Evolutionary conservation across 64 coral and sea anemone genomes (phyloP), one percentile per base, ranked within the genome.

Genomic region (Montipora capricornis): DNA sequence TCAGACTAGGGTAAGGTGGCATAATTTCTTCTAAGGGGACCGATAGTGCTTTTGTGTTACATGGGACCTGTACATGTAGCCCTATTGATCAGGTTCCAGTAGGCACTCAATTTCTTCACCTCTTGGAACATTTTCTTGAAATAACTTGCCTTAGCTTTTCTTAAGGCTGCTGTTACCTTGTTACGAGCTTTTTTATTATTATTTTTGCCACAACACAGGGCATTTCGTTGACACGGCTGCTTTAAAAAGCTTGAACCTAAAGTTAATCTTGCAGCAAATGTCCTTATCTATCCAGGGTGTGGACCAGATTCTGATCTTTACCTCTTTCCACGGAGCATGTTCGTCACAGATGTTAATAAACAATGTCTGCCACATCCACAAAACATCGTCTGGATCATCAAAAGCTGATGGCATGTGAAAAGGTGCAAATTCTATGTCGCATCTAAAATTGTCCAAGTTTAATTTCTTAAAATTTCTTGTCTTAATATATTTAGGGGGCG

Each of bases 231-330:
- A 5, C 37, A 80, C 59, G 62, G 88, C 88, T 16, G 24, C 57
- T 59, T 90, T 90, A 59, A 89, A 90, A 6, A 90, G 47, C 57
- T 90, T 90, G n/a, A 80, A 90, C 70, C 88, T 64, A 15, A 14
- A 24, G 29, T 90, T 90, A 16, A 90, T 90, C 13, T 75, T 88
- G 37, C 75, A 74, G 22, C 45, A 69, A 66, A 75, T 66, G 8
- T 88, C 48, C 22, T 88, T 73, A 55, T 5, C 9, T 5, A 53
- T 88, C 85, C 85, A 74, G 8, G 85, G 85, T 6, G 68, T 69
- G 49, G 85, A 66, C 13, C 46, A 52, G n/a, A 8, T 88, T 37
- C 85, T 75, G 13, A 88, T 59, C 61, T 88, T 88, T 12, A 88
- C 85, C 74, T 88, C 44, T 75, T 88, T 88, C 85, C 66, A 9